Base-by-base conservation (phyloP, 92 coral and sea anemone species). In the Porites rus region DNA sequence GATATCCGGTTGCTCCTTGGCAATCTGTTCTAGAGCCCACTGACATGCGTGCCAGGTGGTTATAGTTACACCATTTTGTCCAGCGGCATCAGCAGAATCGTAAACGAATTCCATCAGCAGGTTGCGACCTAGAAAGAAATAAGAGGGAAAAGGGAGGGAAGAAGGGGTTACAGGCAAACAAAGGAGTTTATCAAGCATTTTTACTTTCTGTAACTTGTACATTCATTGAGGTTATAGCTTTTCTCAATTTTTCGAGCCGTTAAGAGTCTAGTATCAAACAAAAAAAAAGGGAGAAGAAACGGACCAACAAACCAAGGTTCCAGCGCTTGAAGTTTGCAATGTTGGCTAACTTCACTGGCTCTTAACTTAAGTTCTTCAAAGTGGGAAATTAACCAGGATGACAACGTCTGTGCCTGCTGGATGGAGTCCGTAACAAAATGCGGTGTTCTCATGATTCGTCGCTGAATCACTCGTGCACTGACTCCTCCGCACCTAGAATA, bases 61-160 rank as follows among this genome's bases (percentile, higher is more conserved):
- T 11, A 68, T 53, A n/a, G 91, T 88, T 31, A 58, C 59, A 16
- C 76, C 91, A 31, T 88, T 88, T 65, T 88, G 91, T 51, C 87
- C 91, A 28, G 91, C 61, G 28, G 91, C 91, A 59, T 88, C 91
- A 66, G 86, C 91, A 9, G 91, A 80, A 18, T 88, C 87, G 63
- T 81, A 88, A 8, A 51, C 76, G 53, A 88, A 88, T 21, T 59
- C 63, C 74, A 81, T 84, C 31, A 72, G 82, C 11, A 88, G 82
- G 12, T 77, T 81, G 14, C 87, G 91, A 19, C 91, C 91, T 88
- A 50, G 6, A 11, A 62, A 58, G 16, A 8, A 75, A 7, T 3
- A 14, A 38, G 46, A 38, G 46, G 46, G 4, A 38, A 28, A 56
- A 56, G 16, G 61, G 11, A 56, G 61, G 61, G 5, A 2, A 10